Evolutionary conservation across 2,113 vertebrate species (phyloP).

Genomic region (Onychostruthus taczanowskii): DNA sequence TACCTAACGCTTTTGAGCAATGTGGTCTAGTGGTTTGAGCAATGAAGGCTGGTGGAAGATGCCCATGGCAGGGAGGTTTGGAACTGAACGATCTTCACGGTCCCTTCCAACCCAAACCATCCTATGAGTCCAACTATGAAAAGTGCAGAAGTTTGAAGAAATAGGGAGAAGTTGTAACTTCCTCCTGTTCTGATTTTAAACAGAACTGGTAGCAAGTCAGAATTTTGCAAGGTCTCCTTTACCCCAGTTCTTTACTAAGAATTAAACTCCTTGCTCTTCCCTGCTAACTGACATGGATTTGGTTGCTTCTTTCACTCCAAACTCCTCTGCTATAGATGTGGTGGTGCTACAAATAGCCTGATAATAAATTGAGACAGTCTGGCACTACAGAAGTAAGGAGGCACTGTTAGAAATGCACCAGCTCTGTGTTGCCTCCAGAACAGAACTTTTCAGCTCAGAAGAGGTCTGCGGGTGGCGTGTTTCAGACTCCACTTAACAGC

Average conservation of each 20-base stretch:
- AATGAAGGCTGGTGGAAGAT: rapidly evolving
- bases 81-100: rapidly evolving
- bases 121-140: not conserved
- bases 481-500: not conserved
- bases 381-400: not conserved
- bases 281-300: not conserved
- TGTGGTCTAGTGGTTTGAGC: not conserved
- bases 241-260: not conserved
- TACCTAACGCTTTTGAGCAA: not conserved
- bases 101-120: not conserved
- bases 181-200: not conserved
- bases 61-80: not conserved
- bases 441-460: not conserved
- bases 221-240: not conserved
- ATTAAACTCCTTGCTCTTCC: not conserved
- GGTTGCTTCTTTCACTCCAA: not conserved
- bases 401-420: not conserved
- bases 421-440: not conserved
- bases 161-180: not conserved
- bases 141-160: not conserved
- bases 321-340: not conserved
- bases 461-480: not conserved
- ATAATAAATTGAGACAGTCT: not conserved
- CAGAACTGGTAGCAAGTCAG: not conserved
- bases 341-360: not conserved